Percentiles rank a stretch among this genome's conserved stretches.
phyloP scores from a whole-genome alignment of 1,140 invertebrate genomes.

The Venustaconcha ellipsiformis region DNA sequence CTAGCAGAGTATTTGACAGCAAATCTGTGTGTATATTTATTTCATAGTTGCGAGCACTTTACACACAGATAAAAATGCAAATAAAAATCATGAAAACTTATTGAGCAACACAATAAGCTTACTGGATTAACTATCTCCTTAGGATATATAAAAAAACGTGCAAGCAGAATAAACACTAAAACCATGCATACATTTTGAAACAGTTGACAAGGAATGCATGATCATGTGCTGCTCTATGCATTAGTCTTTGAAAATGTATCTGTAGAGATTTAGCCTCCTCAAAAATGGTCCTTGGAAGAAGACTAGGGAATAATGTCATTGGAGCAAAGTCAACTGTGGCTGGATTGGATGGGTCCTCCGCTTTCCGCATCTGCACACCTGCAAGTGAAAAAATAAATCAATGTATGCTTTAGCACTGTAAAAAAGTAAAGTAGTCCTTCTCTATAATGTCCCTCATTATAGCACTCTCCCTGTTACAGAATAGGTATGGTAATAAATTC shows the following conservation, averaged over 20 bases:
- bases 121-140: no score
- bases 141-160: background rate
- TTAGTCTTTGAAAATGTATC: constrained; percentile 83
- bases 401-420: background rate
- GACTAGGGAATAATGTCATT: constrained; percentile 87
- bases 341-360: constrained; percentile 17
- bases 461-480: no score
- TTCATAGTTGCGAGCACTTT: no score
- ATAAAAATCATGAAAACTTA: no score
- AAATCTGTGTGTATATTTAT: no score
- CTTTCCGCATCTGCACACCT: constrained; percentile 52
- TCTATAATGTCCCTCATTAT: no score
- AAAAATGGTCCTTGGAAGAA: constrained; percentile 84
- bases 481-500: no score
- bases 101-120: no score
- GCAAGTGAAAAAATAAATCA: constrained; percentile 4
- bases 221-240: constrained; percentile 90
- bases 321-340: constrained; percentile 45
- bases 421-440: no score
- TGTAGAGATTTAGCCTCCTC: constrained; percentile 82
- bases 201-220: constrained; percentile 82
- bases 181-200: constrained; percentile 73
- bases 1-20: no score
- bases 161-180: constrained; percentile 6
- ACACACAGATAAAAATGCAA: no score